These are phyloP conservation scores for Alethe castanea DNA, from an alignment of 2,113 vertebrate genomes.

Conservation along the genomic window DNA sequence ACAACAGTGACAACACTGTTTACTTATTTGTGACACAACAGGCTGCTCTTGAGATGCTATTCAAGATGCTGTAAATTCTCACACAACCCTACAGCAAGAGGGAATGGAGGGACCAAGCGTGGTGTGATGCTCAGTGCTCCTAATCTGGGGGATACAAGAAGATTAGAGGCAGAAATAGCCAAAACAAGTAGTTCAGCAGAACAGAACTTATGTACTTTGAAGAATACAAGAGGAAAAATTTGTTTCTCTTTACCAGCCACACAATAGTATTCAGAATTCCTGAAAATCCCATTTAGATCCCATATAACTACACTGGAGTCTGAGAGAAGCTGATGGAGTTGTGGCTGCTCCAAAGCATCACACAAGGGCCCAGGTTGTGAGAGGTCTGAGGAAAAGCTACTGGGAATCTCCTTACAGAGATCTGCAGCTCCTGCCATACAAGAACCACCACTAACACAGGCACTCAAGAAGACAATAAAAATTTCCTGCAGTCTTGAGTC, in stretches of 20 bases:
- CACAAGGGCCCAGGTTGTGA: neutral
- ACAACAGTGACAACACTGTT: neutral
- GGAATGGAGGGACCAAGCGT: accelerated
- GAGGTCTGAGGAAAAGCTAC: neutral
- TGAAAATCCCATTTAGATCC: neutral
- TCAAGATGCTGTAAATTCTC: neutral
- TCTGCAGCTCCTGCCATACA: neutral
- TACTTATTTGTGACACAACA: neutral
- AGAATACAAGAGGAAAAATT: neutral
- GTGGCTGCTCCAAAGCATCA: neutral
- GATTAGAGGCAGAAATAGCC: neutral
- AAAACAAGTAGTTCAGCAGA: neutral
- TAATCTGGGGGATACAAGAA: neutral
- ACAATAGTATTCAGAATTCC: neutral
- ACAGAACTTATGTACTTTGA: neutral
- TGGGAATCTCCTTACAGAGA: neutral
- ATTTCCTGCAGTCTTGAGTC: neutral
- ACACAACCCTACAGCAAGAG: neutral
- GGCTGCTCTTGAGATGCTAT: neutral
- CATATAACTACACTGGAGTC: neutral
- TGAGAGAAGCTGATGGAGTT: neutral
- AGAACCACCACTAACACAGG: neutral
- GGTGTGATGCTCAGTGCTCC: neutral
- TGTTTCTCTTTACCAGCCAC: neutral
- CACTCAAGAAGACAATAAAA: neutral